Percentiles rank a stretch among this genome's conserved stretches.
phyloP scores from a whole-genome alignment of 2,113 vertebrate species.

The Malurus melanocephalus region DNA sequence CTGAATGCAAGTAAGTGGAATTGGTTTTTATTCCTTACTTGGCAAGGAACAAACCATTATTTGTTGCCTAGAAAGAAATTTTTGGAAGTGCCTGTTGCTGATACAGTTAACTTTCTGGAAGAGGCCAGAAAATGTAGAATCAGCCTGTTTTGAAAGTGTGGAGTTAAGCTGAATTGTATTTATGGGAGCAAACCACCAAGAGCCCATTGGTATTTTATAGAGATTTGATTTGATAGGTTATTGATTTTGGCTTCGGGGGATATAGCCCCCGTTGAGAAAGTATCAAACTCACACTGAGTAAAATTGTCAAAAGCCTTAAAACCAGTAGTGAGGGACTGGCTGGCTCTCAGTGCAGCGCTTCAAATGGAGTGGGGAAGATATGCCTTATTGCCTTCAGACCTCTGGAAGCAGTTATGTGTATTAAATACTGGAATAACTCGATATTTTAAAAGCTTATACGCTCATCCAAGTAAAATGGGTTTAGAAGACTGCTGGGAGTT shows the following conservation, averaged over 20 bases:
- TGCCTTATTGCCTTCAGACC: constrained; percentile 69
- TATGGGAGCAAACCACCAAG: constrained; percentile 65
- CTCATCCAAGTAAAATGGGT: constrained; percentile 79
- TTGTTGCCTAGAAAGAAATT: constrained; percentile 44
- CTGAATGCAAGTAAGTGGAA: neutral
- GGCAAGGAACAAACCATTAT: neutral
- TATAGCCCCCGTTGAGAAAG: constrained; percentile 66
- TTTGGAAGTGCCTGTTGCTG: constrained; percentile 15
- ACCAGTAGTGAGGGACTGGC: constrained; percentile 59
- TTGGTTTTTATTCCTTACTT: neutral
- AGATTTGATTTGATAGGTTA: constrained; percentile 78
- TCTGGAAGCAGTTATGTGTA: constrained; percentile 78
- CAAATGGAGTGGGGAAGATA: constrained; percentile 71
- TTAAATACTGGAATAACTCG: constrained; percentile 80
- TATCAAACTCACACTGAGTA: constrained; percentile 72
- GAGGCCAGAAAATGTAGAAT: constrained; percentile 48
- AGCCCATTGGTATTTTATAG: constrained; percentile 70
- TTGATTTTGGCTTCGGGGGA: constrained; percentile 76
- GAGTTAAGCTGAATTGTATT: constrained; percentile 58
- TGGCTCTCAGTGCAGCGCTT: constrained; percentile 36
- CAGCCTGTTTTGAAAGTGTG: constrained; percentile 55
- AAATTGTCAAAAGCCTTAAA: constrained; percentile 71
- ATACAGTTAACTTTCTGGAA: constrained; percentile 45
- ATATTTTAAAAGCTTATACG: constrained; percentile 80
- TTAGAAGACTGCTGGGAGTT: constrained; percentile 78